phyloP scores from a whole-genome alignment of 2,113 vertebrate genomes.

The Puma concolor region DNA sequence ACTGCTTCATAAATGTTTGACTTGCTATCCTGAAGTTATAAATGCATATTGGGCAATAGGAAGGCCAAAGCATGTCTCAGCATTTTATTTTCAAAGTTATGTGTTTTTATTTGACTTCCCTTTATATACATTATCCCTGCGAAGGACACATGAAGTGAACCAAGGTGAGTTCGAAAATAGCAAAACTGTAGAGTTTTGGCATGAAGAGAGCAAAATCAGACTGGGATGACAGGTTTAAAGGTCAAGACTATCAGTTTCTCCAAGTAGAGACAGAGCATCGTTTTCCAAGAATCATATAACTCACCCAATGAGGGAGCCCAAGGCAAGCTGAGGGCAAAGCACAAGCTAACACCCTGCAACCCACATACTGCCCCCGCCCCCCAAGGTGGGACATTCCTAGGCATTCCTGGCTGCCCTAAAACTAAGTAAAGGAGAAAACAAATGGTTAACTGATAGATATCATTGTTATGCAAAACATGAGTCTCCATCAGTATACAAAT shows the following conservation, averaged over 20 bases:
- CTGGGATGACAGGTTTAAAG: not conserved
- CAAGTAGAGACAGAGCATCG: not conserved
- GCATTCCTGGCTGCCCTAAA: too few species aligned
- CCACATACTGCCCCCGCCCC: too few species aligned
- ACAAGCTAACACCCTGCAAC: too few species aligned
- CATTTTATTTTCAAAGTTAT: conserved; percentile 42
- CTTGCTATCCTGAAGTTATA: not conserved
- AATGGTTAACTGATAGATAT: too few species aligned
- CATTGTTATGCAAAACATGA: too few species aligned
- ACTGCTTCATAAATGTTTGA: not conserved
- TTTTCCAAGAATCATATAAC: not conserved
- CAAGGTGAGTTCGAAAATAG: not conserved
- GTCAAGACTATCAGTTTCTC: not conserved
- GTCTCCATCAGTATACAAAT: too few species aligned
- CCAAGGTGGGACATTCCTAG: too few species aligned
- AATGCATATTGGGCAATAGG: not conserved
- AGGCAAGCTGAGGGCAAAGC: too few species aligned
- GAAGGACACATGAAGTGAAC: not conserved
- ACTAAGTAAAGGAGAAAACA: too few species aligned
- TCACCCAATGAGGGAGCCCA: too few species aligned
- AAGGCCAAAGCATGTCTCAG: not conserved
- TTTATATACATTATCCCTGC: not conserved
- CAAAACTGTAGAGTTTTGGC: not conserved
- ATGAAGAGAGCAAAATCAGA: not conserved
- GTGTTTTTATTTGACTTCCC: not conserved